phyloP scores from a whole-genome alignment of 2,888 invertebrate genomes.

The Artemia sinica region DNA sequence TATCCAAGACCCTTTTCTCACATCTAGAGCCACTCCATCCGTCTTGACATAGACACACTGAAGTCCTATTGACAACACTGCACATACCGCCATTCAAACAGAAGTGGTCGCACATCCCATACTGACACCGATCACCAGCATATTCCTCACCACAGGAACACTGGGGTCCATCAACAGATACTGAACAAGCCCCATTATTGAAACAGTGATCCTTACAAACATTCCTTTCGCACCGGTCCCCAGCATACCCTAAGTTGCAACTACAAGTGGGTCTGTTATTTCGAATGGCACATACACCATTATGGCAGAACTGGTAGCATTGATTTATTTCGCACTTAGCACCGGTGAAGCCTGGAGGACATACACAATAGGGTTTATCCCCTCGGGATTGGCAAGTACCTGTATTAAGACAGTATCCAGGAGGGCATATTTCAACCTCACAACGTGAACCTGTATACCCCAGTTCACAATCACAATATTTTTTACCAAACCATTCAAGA shows the following conservation, averaged over 20 bases:
- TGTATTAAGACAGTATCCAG: neutral
- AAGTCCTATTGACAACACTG: slow-evolving; percentile 2
- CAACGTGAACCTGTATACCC: neutral
- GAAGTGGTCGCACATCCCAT: neutral
- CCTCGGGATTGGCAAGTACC: neutral
- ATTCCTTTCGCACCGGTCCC: neutral
- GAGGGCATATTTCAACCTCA: neutral
- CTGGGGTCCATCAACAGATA: neutral
- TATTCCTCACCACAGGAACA: neutral
- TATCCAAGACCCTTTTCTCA: neutral
- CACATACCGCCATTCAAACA: slow-evolving; percentile 4
- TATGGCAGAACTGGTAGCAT: neutral
- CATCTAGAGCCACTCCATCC: neutral
- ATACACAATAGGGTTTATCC: neutral
- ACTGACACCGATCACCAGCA: neutral
- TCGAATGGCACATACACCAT: neutral
- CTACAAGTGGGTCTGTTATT: neutral
- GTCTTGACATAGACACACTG: neutral
- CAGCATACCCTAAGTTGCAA: neutral
- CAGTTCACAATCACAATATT: neutral
- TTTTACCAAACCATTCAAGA: neutral
- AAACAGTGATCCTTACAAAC: slow-evolving; percentile 1
- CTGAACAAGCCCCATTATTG: neutral
- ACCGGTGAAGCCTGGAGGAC: neutral
- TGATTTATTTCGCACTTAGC: neutral